phyloP scores from a whole-genome alignment of 2,113 vertebrate species.

The Pseudopodoces humilis region DNA sequence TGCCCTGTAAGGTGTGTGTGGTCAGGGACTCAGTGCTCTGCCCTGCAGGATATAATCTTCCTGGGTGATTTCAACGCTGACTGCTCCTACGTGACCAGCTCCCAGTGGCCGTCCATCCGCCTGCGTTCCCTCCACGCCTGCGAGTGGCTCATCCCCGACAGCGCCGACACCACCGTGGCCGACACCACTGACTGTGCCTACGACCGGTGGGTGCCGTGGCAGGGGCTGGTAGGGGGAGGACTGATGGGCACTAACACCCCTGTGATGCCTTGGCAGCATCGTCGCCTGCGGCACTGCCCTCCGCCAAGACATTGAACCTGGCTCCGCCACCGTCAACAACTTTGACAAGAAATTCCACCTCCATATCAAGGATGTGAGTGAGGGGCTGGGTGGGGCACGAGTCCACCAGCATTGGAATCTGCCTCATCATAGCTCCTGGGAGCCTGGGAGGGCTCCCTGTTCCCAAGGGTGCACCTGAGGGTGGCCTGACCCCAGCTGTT shows the following conservation, averaged over 20 bases:
- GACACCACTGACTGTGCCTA: background rate
- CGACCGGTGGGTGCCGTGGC: background rate
- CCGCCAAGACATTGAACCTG: background rate
- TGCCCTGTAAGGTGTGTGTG: fast-evolving
- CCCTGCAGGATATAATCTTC: slow-evolving; percentile 8
- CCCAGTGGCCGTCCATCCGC: background rate
- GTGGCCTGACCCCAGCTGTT: background rate
- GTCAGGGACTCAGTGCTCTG: background rate
- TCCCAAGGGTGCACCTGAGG: background rate
- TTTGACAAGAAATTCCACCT: slow-evolving; percentile 19
- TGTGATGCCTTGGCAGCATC: background rate
- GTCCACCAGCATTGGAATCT: background rate
- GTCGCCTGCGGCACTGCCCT: background rate
- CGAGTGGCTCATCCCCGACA: background rate
- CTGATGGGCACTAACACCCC: background rate
- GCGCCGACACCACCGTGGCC: background rate
- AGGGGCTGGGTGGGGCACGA: background rate
- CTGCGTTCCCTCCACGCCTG: background rate
- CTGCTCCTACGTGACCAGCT: slow-evolving; percentile 33
- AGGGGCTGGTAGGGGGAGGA: fast-evolving
- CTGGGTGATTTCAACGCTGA: slow-evolving; percentile 32
- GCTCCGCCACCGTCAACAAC: background rate
- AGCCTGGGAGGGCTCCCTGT: fast-evolving
- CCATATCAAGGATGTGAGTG: slow-evolving; percentile 37
- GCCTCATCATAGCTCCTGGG: background rate